Evolutionary conservation across 92 coral and sea anemone species (phyloP), one percentile per base, ranked within the genome.

Genomic region (Muricea muricata): DNA sequence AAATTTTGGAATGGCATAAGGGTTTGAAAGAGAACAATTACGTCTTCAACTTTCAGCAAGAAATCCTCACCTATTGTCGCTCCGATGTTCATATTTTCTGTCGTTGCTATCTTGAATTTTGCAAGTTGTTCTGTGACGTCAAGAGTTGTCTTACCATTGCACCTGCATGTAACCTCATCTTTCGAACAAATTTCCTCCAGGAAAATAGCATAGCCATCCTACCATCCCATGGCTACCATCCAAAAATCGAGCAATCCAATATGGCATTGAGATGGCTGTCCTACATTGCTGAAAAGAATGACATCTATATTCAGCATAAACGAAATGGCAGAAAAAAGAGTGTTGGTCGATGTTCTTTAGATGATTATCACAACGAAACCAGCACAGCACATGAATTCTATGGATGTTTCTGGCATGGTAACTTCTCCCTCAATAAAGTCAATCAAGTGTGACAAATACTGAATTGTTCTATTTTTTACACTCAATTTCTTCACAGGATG

Each of bases 161-260:
- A 17, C 83, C 91, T 0, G 89, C 85, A 33, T 91, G 91, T 56
- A 71, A 66, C 26, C 13, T 15, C 1, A 81, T 88, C 4, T 80
- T 20, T 28, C 28, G 86, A 17, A 45, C 50, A 1, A 45, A 45
- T 45, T 45, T 8, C 41, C 31, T 90, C 10, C 56, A 77, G 17
- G 46, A 83, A 7, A 73, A 87, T 2, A 74, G 89, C 3, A 87
- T 87, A 47, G 94, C 83, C 14, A 23, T 91, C 28, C 52, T 84
- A 1, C 94, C 94, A 24, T 78, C 67, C 0, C 84, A 32, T 12
- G 92, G 92, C 9, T 85, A 85, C 42, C 10, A 46, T 20, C 72
- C 80, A 2, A 9, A 31, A 11, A 74, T 63, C 32, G 79, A 65
- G 10, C 88, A 91, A 25, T 91, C 91, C 0, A 21, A 34, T 2